These are phyloP conservation scores for Lycodopsis pacificus DNA, from an alignment of 2,797 vertebrate genomes.

Conservation along the genomic window DNA sequence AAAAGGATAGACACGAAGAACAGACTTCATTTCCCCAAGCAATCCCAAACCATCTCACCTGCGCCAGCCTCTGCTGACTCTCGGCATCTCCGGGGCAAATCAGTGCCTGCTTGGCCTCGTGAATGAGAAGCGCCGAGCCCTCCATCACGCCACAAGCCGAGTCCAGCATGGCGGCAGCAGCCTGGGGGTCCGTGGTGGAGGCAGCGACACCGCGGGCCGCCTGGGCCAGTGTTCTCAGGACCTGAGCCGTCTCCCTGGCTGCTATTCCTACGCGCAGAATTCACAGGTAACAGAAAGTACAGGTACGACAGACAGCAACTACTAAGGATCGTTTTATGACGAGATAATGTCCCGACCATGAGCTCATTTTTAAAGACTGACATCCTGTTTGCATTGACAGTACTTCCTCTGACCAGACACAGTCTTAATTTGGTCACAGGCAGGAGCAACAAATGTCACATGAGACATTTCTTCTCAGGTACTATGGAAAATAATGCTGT, in stretches of 20 bases:
- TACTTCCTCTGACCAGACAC: not conserved
- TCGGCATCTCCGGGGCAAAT: slow-evolving; percentile 93
- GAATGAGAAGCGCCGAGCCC: slow-evolving; percentile 95
- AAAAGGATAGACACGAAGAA: slow-evolving; percentile 11
- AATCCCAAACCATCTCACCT: slow-evolving; percentile 83
- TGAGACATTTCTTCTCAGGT: slow-evolving; percentile 6
- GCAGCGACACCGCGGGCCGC: slow-evolving; percentile 96
- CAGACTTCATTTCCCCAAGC: not conserved
- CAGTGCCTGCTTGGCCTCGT: slow-evolving; percentile 95
- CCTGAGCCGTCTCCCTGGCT: slow-evolving; percentile 97
- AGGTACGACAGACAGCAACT: not conserved
- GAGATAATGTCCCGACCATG: not conserved
- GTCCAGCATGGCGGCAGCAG: slow-evolving; percentile 94
- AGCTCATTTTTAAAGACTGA: not conserved
- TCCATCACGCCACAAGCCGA: slow-evolving; percentile 97
- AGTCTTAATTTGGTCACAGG: not conserved
- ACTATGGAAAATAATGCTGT: not conserved
- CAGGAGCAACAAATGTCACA: not conserved
- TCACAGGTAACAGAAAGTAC: not conserved
- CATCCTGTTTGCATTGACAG: not conserved
- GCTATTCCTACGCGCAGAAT: slow-evolving; percentile 88
- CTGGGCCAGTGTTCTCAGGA: slow-evolving; percentile 94
- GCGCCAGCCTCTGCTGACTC: slow-evolving; percentile 96
- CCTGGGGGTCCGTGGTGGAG: slow-evolving; percentile 88
- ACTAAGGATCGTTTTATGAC: not conserved